Evolutionary conservation across 2,113 vertebrate species (phyloP).

Genomic region (Podiceps cristatus): DNA sequence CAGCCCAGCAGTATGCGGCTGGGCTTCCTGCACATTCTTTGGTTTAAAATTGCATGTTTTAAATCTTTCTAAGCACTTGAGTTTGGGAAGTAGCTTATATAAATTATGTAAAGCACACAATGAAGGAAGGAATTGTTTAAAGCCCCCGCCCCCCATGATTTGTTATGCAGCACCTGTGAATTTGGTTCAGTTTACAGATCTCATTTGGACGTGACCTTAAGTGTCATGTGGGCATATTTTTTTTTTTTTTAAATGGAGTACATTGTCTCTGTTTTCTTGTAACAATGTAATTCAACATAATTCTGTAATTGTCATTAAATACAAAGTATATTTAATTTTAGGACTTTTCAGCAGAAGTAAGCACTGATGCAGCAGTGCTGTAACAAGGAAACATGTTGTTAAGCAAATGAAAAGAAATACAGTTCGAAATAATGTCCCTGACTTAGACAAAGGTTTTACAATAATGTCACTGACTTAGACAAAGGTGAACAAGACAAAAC

Average conservation of each 20-base stretch:
- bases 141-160: background rate
- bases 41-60: background rate
- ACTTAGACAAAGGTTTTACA: background rate
- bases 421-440: background rate
- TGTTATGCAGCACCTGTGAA: background rate
- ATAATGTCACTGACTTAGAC: background rate
- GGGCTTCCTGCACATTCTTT: background rate
- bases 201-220: background rate
- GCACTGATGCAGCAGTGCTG: background rate
- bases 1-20: rapidly evolving
- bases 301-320: background rate
- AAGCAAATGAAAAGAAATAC: background rate
- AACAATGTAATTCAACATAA: background rate
- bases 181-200: background rate
- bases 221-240: background rate
- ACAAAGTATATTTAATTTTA: background rate
- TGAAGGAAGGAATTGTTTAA: background rate
- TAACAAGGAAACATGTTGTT: background rate
- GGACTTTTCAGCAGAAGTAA: background rate
- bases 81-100: background rate
- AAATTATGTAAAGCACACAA: background rate
- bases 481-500: background rate
- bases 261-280: background rate
- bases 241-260: constrained; percentile 3
- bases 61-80: background rate